Evolutionary conservation across 2,888 invertebrate species (phyloP).

Genomic region (Ormyrus labotus): DNA sequence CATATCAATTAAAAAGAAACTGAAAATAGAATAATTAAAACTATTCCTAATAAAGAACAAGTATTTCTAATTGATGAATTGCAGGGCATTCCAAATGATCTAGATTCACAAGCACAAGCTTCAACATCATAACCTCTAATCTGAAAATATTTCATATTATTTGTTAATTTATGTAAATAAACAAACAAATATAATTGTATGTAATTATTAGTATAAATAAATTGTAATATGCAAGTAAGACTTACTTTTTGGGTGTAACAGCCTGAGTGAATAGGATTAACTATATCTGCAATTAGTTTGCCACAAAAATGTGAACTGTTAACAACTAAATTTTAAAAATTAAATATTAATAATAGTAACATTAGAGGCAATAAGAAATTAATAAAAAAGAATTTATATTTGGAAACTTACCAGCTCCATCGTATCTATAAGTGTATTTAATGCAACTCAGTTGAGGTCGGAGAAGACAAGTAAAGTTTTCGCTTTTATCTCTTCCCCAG

Average conservation of each 20-base stretch:
- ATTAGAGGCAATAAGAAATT: neutral
- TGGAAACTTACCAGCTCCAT: slow-evolving; percentile 62
- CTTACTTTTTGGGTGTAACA: slow-evolving; percentile 67
- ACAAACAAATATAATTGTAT: too few species aligned
- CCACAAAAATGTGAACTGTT: slow-evolving; percentile 69
- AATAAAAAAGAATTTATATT: neutral
- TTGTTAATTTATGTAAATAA: neutral
- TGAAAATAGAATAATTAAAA: slow-evolving; percentile 11
- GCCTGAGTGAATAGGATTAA: slow-evolving; percentile 62
- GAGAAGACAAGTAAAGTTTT: slow-evolving; percentile 59
- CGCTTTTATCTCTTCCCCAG: slow-evolving; percentile 59
- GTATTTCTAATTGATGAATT: slow-evolving; percentile 61
- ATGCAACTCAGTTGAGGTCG: slow-evolving; percentile 62
- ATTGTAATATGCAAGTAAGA: neutral
- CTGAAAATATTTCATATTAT: slow-evolving; percentile 58
- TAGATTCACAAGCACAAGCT: slow-evolving; percentile 67
- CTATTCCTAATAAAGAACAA: slow-evolving; percentile 28
- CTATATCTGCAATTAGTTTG: slow-evolving; percentile 66
- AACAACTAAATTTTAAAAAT: slow-evolving; percentile 60
- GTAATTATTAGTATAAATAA: too few species aligned
- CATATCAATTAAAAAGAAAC: neutral
- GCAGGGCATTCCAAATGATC: slow-evolving; percentile 62
- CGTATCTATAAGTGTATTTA: slow-evolving; percentile 63
- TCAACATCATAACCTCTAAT: slow-evolving; percentile 62
- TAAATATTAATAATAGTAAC: neutral